Evolutionary conservation across 1,140 invertebrate species (phyloP).

Genomic region (Bombus confusus): DNA sequence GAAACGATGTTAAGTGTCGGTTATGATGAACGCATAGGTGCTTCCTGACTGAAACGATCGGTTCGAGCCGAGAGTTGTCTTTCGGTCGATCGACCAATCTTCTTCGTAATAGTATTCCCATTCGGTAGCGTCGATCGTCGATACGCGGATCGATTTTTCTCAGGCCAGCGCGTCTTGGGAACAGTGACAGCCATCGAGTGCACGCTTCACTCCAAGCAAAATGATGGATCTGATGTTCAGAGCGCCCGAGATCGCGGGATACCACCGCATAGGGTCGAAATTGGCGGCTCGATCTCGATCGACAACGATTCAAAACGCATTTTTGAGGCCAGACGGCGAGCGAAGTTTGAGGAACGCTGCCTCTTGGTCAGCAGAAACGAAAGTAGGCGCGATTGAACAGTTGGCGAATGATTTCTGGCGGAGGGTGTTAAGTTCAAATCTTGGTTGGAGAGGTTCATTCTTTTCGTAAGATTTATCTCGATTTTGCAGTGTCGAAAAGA

Average conservation of each 20-base stretch:
- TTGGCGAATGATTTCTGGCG: neutral
- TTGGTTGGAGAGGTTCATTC: neutral
- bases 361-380: neutral
- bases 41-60: neutral
- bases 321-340: slow-evolving; percentile 3
- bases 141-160: slow-evolving; percentile 43
- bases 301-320: neutral
- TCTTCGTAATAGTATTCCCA: neutral
- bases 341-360: neutral
- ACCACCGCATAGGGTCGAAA: neutral
- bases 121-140: slow-evolving; percentile 35
- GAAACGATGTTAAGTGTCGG: slow-evolving; percentile 35
- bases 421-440: neutral
- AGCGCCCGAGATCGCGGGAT: slow-evolving; percentile 14
- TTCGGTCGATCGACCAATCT: neutral
- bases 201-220: neutral
- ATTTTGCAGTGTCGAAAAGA: no score
- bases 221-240: slow-evolving; percentile 15
- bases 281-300: slow-evolving; percentile 23
- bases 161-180: neutral
- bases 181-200: slow-evolving; percentile 42
- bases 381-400: neutral
- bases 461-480: neutral
- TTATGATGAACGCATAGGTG: slow-evolving; percentile 47
- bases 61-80: neutral